A percentile compares a stretch with the other conserved stretches of the same genome.
Evolutionary conservation across 2,888 invertebrate genomes (phyloP).

Genomic region (Tuta absoluta): DNA sequence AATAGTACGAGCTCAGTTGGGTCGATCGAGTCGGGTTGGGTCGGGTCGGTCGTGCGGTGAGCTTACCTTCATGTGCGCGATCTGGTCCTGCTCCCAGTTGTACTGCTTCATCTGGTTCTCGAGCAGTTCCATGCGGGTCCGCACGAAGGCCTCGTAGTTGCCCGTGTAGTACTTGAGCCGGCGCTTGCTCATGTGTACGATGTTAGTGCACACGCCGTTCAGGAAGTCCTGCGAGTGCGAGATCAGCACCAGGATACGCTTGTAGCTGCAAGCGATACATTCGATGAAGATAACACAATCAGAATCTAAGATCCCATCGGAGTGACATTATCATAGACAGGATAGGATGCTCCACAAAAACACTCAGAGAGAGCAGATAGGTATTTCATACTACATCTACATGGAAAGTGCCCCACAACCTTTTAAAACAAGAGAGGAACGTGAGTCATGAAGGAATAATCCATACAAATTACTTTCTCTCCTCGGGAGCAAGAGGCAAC

Average conservation of each 20-base stretch:
- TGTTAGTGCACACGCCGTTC: conserved; percentile 98
- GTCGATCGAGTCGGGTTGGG: too few relatives aligned
- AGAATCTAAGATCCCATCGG: not conserved
- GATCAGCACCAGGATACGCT: conserved; percentile 97
- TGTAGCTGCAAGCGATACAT: conserved; percentile 83
- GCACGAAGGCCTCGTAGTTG: conserved; percentile 98
- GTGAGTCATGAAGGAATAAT: too few relatives aligned
- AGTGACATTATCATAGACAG: too few relatives aligned
- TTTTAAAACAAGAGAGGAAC: too few relatives aligned
- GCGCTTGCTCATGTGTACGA: conserved; percentile 96
- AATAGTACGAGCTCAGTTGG: too few relatives aligned
- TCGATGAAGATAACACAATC: not conserved
- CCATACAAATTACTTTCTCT: too few relatives aligned
- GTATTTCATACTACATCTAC: too few relatives aligned
- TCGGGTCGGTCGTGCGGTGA: conserved; percentile 30
- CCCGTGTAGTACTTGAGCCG: conserved; percentile 97
- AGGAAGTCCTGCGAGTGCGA: conserved; percentile 99
- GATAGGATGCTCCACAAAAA: too few relatives aligned
- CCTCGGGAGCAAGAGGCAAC: too few relatives aligned
- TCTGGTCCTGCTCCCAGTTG: conserved; percentile 99
- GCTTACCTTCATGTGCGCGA: conserved; percentile 96
- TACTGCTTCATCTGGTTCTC: conserved; percentile 99
- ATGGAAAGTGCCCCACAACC: too few relatives aligned
- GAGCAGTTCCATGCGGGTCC: conserved; percentile 95
- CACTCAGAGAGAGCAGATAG: too few relatives aligned